phyloP scores from a whole-genome alignment of 2,113 vertebrate genomes.

The Colaptes auratus region DNA sequence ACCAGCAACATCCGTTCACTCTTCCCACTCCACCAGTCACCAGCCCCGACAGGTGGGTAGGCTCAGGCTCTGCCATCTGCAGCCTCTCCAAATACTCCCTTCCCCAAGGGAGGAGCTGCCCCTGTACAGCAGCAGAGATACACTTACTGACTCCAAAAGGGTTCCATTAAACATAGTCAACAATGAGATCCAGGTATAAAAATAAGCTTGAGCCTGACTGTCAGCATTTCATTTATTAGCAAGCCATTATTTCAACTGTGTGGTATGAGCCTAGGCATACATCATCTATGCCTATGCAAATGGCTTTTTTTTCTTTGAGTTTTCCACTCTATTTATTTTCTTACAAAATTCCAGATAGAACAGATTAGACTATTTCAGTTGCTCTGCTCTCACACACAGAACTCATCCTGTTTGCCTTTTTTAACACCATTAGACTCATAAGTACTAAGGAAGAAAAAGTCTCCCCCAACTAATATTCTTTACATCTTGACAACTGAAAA shows the following conservation, averaged over 20 bases:
- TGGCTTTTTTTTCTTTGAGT: background rate
- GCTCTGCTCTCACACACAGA: background rate
- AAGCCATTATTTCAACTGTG: background rate
- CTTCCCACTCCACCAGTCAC: background rate
- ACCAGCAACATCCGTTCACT: accelerated
- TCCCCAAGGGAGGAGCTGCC: background rate
- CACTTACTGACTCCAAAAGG: background rate
- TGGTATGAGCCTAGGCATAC: background rate
- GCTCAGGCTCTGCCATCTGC: background rate
- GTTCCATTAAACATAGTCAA: background rate
- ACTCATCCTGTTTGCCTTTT: background rate
- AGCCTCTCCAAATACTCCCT: background rate
- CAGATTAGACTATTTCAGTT: background rate
- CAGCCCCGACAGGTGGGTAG: background rate
- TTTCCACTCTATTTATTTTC: background rate
- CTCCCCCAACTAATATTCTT: background rate
- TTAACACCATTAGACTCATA: background rate
- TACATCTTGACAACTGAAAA: background rate
- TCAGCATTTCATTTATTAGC: background rate
- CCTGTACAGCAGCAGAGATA: background rate
- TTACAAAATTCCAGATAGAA: background rate
- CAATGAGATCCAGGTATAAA: background rate
- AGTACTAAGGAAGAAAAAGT: background rate
- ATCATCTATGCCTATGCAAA: background rate
- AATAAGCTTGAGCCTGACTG: background rate